Percentiles rank a stretch among this genome's conserved stretches.
These are phyloP conservation scores for Lepus americanus DNA, from an alignment of 2,113 vertebrate genomes.

Conservation along the genomic window DNA sequence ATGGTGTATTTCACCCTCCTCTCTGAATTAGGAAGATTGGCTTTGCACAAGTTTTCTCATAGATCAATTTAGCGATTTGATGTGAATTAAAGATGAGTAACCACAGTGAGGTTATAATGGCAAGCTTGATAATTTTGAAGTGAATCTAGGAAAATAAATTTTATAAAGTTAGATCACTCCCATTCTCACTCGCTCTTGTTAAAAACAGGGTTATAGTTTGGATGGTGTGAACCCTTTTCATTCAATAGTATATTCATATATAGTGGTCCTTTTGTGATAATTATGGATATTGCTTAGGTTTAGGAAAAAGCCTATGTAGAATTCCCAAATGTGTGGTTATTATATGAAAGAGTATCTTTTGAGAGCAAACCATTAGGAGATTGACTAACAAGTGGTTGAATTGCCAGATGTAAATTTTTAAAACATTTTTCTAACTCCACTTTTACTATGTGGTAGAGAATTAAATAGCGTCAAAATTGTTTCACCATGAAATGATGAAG, in stretches of 20 bases:
- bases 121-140: slow-evolving; percentile 15
- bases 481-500: slow-evolving; percentile 26
- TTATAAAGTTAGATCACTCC: not conserved
- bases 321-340: slow-evolving; percentile 27
- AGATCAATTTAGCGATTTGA: not conserved
- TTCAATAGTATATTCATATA: slow-evolving; percentile 4
- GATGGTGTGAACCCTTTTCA: not conserved
- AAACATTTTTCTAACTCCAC: not conserved
- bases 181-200: not conserved
- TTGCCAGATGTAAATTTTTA: not conserved
- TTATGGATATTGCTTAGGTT: not conserved
- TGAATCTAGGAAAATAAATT: not conserved
- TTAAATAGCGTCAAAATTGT: not conserved
- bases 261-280: not conserved
- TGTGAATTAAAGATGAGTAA: not conserved
- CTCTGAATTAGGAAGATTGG: not conserved
- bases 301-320: not conserved
- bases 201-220: not conserved
- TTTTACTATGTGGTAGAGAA: slow-evolving; percentile 1
- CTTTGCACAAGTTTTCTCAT: not conserved
- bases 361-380: slow-evolving; percentile 23
- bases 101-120: not conserved
- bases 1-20: not conserved
- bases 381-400: not conserved
- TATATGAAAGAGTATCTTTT: not conserved